Evolutionary conservation across 2,888 invertebrate genomes (phyloP).

Genomic region (Melipona beecheii): DNA sequence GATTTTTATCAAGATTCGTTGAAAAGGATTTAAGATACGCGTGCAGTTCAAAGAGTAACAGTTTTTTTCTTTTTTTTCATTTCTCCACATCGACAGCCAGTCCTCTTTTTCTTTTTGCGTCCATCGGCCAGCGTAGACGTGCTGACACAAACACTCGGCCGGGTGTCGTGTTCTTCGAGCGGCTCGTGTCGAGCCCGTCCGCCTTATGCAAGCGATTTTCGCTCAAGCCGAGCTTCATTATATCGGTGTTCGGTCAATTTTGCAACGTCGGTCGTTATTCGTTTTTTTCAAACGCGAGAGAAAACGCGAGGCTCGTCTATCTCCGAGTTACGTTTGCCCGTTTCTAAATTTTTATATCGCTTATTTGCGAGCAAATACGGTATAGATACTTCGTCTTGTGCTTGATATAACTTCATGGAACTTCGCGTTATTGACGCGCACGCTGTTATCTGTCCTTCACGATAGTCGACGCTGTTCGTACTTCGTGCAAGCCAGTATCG

Average conservation of each 20-base stretch:
- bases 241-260: constrained; percentile 10
- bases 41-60: too few relatives aligned
- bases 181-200: constrained; percentile 8
- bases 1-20: too few relatives aligned
- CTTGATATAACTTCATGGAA: constrained; percentile 2
- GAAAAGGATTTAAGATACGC: too few relatives aligned
- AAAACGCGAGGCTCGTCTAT: not conserved
- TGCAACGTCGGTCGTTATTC: constrained; percentile 18
- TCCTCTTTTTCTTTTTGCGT: constrained; percentile 17
- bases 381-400: not conserved
- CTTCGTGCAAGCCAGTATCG: constrained; percentile 5
- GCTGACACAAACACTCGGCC: constrained; percentile 51
- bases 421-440: constrained; percentile 11
- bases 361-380: not conserved
- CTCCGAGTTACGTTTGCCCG: not conserved
- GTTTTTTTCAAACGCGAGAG: not conserved
- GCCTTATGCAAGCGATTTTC: constrained; percentile 49
- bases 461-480: not conserved
- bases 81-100: too few relatives aligned
- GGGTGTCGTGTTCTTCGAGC: constrained; percentile 49
- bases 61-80: too few relatives aligned
- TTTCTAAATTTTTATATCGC: not conserved
- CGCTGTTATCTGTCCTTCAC: constrained; percentile 11
- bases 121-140: constrained; percentile 26
- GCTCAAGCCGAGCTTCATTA: constrained; percentile 11